Conservation (phyloP, 2,797 vertebrate genomes). For the Chaenodraco wilsoni region DNA sequence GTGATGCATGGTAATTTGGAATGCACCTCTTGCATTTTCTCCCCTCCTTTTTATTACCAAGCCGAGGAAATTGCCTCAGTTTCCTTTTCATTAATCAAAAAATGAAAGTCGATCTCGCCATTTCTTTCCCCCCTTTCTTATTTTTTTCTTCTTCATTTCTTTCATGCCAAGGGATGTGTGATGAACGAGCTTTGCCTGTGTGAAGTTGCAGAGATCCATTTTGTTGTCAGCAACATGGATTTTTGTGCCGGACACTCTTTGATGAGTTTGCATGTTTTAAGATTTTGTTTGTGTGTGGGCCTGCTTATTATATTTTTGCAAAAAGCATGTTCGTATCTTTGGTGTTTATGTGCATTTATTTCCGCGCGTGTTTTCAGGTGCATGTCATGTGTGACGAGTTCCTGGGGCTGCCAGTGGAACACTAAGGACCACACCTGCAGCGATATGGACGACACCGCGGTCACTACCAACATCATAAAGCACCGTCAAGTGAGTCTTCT, state of each 20-base stretch:
- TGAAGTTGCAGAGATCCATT: slow-evolving; percentile 80
- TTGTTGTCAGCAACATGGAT: slow-evolving; percentile 77
- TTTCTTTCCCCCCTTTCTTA: slow-evolving; percentile 39
- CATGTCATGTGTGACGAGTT: slow-evolving; percentile 91
- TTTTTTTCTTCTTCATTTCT: slow-evolving; percentile 62
- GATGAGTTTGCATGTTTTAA: slow-evolving; percentile 78
- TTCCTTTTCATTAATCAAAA: slow-evolving; percentile 87
- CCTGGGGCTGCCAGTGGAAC: slow-evolving; percentile 95
- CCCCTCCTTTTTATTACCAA: slow-evolving; percentile 67
- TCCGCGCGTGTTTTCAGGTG: slow-evolving; percentile 82
- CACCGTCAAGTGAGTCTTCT: slow-evolving; percentile 86
- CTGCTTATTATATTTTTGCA: not conserved
- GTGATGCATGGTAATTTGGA: slow-evolving; percentile 80
- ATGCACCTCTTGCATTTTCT: slow-evolving; percentile 77
- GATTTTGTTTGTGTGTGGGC: slow-evolving; percentile 31
- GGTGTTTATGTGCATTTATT: not conserved
- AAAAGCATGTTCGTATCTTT: slow-evolving; percentile 4
- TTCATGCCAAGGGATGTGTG: slow-evolving; percentile 71
- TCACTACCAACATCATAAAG: slow-evolving; percentile 82
- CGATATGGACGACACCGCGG: slow-evolving; percentile 77
- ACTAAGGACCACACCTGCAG: slow-evolving; percentile 83
- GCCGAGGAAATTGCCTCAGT: slow-evolving; percentile 83
- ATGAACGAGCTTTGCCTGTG: slow-evolving; percentile 84
- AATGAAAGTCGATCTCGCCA: slow-evolving; percentile 79
- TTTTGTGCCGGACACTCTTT: slow-evolving; percentile 66